These are phyloP conservation scores for Schizothorax lantsangensis DNA, from an alignment of 2,797 vertebrate genomes.

Conservation along the genomic window DNA sequence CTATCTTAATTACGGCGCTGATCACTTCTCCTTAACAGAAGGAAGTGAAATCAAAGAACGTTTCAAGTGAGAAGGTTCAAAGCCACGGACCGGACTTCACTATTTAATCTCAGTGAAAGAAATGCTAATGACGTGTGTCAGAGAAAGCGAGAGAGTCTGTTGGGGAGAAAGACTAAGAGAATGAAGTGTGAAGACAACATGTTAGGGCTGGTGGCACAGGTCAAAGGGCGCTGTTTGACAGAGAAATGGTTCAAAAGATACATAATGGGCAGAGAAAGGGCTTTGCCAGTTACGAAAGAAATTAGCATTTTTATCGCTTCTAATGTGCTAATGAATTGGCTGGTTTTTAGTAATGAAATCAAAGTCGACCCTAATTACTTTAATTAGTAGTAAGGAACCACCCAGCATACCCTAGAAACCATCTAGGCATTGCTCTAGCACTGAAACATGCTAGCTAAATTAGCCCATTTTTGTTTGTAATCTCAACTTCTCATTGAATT, in stretches of 20 bases:
- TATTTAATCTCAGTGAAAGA: constrained; percentile 80
- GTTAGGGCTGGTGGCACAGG: constrained; percentile 45
- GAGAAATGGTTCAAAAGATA: constrained; percentile 71
- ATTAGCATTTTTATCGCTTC: constrained; percentile 47
- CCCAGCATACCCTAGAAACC: neutral
- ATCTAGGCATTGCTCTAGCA: neutral
- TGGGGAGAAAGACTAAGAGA: constrained; percentile 31
- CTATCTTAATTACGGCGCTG: constrained; percentile 77
- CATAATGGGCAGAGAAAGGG: constrained; percentile 73
- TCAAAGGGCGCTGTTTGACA: constrained; percentile 55
- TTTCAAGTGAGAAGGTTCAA: constrained; percentile 81
- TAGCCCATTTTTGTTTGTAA: neutral
- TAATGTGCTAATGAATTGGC: constrained; percentile 50
- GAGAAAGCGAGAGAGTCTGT: constrained; percentile 70
- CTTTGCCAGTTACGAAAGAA: constrained; percentile 49
- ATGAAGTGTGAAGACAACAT: constrained; percentile 45
- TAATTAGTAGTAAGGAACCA: neutral
- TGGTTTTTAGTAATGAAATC: constrained; percentile 16
- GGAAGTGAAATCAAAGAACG: constrained; percentile 81
- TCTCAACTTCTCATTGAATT: neutral
- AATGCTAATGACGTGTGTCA: constrained; percentile 80
- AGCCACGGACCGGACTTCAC: constrained; percentile 76
- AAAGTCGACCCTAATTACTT: neutral
- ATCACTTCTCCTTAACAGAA: constrained; percentile 78
- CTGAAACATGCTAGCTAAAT: neutral